A percentile compares a stretch with the other conserved stretches of the same genome.
Evolutionary conservation across 1,140 invertebrate species (phyloP).

Genomic region (Diachasma alloeum): DNA sequence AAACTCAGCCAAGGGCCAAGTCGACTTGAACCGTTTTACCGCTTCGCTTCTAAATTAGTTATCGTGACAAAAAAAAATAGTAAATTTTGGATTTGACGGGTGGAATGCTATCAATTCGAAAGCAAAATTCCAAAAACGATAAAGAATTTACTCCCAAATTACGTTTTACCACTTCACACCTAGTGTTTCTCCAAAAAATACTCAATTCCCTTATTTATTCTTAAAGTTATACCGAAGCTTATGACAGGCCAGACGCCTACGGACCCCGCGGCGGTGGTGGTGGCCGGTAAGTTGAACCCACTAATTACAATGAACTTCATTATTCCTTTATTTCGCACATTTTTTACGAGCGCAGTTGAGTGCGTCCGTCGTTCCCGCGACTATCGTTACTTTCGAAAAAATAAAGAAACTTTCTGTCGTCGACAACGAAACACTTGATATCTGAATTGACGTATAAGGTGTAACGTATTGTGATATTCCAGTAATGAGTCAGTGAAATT

Average conservation of each 20-base stretch:
- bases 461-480: slow-evolving; percentile 42
- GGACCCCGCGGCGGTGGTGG: slow-evolving; percentile 56
- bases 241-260: slow-evolving; percentile 61
- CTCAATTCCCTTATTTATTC: slow-evolving; percentile 25
- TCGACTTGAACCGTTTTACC: too few relatives aligned
- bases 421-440: neutral
- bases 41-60: too few relatives aligned
- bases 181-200: neutral
- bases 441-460: slow-evolving; percentile 58
- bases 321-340: neutral
- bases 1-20: too few relatives aligned
- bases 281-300: slow-evolving; percentile 57
- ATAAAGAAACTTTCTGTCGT: neutral
- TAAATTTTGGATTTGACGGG: too few relatives aligned
- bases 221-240: slow-evolving; percentile 57
- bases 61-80: too few relatives aligned
- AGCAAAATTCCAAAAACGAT: too few relatives aligned
- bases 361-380: neutral
- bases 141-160: too few relatives aligned
- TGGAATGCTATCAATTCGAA: too few relatives aligned
- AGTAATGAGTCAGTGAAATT: neutral
- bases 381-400: neutral
- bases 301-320: neutral
- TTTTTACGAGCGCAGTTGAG: neutral
- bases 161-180: neutral